These are phyloP conservation scores for Athene noctua DNA, from an alignment of 2,113 vertebrate genomes.

Conservation along the genomic window DNA sequence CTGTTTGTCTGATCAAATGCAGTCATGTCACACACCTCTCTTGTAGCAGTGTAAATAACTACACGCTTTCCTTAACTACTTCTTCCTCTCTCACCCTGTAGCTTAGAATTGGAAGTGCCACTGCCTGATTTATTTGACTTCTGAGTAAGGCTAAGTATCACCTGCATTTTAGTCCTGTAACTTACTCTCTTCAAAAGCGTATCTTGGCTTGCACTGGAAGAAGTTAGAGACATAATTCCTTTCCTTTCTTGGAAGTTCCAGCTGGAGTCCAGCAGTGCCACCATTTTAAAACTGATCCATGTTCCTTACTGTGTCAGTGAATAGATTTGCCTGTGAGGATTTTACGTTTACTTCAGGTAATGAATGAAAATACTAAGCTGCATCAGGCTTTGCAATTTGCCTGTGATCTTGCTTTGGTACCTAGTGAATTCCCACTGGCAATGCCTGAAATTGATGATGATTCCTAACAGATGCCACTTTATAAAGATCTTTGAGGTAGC, in stretches of 20 bases:
- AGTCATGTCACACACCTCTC: background rate
- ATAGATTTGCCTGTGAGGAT: background rate
- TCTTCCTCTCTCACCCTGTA: background rate
- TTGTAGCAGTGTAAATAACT: background rate
- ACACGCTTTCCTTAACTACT: background rate
- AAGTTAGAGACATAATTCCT: background rate
- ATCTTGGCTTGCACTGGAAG: background rate
- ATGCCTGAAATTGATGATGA: background rate
- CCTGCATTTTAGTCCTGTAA: background rate
- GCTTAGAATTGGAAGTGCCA: background rate
- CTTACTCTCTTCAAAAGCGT: background rate
- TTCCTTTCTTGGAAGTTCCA: background rate
- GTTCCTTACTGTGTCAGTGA: background rate
- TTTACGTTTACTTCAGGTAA: background rate
- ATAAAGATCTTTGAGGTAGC: background rate
- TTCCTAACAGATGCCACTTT: background rate
- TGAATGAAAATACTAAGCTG: background rate
- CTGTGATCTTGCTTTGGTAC: background rate
- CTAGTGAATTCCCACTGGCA: background rate
- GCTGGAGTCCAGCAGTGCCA: background rate
- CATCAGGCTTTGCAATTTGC: background rate
- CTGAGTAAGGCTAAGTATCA: background rate
- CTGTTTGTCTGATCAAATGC: background rate
- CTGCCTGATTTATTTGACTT: background rate
- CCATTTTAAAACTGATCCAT: background rate